Conservation (phyloP, 2,113 vertebrate genomes). For the Calyptommatus sinebrachiatus region DNA sequence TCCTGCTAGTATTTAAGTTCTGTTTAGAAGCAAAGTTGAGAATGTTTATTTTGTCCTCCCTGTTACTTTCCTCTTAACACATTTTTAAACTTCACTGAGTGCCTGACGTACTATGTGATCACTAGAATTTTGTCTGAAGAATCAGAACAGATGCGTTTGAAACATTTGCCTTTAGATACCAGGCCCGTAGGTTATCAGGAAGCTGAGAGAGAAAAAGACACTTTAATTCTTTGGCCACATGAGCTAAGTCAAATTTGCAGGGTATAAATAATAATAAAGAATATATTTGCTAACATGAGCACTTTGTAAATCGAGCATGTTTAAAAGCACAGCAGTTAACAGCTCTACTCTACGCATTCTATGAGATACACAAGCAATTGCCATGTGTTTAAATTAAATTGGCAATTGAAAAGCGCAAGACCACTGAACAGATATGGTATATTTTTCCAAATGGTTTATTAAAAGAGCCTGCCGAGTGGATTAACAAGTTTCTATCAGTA, state of each 20-base stretch:
- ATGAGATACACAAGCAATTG: no score
- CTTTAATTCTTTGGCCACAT: neutral
- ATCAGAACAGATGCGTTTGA: neutral
- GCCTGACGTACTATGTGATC: neutral
- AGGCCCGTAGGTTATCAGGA: neutral
- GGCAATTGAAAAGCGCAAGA: neutral
- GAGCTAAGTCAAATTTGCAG: neutral
- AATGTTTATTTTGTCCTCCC: neutral
- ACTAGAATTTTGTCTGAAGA: neutral
- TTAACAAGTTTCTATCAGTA: neutral
- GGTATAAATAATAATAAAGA: conserved; percentile 5
- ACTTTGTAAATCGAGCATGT: conserved; percentile 6
- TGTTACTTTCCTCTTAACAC: conserved; percentile 9
- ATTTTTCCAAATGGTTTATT: neutral
- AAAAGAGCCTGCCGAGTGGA: neutral
- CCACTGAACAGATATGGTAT: neutral
- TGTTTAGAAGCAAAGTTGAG: conserved; percentile 1
- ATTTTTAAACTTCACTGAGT: neutral
- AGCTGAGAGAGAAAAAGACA: conserved; percentile 19
- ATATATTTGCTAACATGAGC: conserved; percentile 19
- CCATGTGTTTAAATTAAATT: no score
- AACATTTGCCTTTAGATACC: neutral
- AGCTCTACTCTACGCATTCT: conserved; percentile 29
- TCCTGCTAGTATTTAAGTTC: conserved; percentile 27
- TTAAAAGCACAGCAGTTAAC: conserved; percentile 48